Base-by-base conservation (phyloP, 2,888 invertebrate species). In the Melinaea marsaeus region DNA sequence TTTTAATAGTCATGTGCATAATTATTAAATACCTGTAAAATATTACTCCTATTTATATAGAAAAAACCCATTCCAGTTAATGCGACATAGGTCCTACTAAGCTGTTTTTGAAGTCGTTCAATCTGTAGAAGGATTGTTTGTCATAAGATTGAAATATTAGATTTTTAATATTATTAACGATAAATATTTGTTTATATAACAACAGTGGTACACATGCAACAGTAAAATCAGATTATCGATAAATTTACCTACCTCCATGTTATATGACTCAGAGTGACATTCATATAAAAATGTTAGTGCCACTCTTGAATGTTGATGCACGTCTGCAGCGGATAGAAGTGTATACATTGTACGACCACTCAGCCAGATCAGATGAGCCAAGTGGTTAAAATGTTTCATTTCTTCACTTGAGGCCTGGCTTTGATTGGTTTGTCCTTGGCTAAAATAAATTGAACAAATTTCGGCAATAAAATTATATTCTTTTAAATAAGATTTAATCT, bases 1-100 rank as follows among this genome's bases (percentile, higher is more conserved):
- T 11, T 34, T 54, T 37, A 6, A 9, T 42, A 11, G n/a, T 13
- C n/a, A 6, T 37, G 2, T 11, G 37, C 34, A 5, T 13, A 45
- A 51, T 55, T 2, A 13, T 42, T n/a, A 47, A 46, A 58, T 67
- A 70, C 68, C 66, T 70, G 66, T 51, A 72, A 63, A 37, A 72
- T 45, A 4, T 69, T 64, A 6, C 58, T 64, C 57, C 69, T 68
- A 54, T 66, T 92, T 7, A 94, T 75, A 48, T 87, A 81, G 72
- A 92, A 94, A 67, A 93, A 91, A 7, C 91, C 91, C 67, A 88
- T 89, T 51, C 94, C 94, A 35, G 92, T 92, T 47, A 94, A 78
- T 2, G 92, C 92, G 7, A 93, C 85, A 45, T 88, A 90, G 69
- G 92, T 91, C 45, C 91, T 91, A 56, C 87, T 87, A 65, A 94